These are phyloP conservation scores for Eurypyga helias DNA, from an alignment of 2,113 vertebrate species.

Conservation along the genomic window DNA sequence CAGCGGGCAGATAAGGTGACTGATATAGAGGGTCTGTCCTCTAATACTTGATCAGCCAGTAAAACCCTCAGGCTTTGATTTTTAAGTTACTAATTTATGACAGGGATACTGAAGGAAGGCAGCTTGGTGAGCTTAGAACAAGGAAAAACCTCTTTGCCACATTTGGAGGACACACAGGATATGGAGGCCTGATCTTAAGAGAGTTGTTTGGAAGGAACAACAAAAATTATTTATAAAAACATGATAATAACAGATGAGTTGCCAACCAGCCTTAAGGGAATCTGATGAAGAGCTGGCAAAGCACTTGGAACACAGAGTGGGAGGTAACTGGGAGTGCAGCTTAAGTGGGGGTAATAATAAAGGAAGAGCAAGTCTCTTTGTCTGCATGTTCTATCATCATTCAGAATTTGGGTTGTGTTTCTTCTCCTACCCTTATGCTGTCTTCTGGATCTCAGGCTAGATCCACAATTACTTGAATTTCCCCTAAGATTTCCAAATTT, in stretches of 20 bases:
- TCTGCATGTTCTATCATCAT: background rate
- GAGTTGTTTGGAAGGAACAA: background rate
- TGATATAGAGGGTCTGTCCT: background rate
- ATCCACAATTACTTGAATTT: constrained; percentile 18
- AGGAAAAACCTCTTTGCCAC: background rate
- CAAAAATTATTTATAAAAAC: background rate
- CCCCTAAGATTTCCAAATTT: background rate
- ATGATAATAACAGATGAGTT: background rate
- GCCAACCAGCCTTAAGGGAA: background rate
- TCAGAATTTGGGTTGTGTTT: background rate
- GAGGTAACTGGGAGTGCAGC: background rate
- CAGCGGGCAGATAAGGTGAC: background rate
- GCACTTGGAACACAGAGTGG: background rate
- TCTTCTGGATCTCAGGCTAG: background rate
- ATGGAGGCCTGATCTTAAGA: background rate
- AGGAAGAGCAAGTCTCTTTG: background rate
- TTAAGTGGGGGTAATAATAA: background rate
- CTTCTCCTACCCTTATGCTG: background rate
- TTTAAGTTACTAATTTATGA: background rate
- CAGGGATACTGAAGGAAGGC: background rate
- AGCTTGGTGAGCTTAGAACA: background rate
- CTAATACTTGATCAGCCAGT: background rate
- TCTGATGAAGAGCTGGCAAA: background rate
- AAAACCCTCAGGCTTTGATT: background rate
- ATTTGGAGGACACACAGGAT: background rate